Evolutionary conservation across 2,113 vertebrate species (phyloP).

Genomic region (Sinocyclocheilus anophthalmus): DNA sequence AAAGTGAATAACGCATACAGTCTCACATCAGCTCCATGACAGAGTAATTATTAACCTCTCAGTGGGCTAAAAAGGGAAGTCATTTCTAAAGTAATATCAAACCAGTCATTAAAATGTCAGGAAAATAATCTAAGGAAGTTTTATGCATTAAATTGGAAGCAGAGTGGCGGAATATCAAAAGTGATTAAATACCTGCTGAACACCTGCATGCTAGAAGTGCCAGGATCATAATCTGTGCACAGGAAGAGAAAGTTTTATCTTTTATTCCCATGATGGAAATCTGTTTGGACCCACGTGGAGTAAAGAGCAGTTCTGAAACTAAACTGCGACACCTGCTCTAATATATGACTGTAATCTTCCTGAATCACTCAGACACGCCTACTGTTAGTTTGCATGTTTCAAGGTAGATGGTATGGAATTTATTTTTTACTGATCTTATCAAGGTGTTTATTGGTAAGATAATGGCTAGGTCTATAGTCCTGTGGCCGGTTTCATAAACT

Average conservation of each 20-base stretch:
- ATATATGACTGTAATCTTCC: neutral
- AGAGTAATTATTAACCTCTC: neutral
- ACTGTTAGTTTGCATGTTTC: slow-evolving; percentile 15
- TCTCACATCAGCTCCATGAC: neutral
- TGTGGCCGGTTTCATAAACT: neutral
- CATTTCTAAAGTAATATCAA: neutral
- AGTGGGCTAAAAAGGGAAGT: neutral
- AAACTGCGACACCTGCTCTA: neutral
- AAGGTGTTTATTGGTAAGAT: neutral
- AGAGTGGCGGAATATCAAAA: neutral
- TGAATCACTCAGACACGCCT: slow-evolving; percentile 19
- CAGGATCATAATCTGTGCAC: slow-evolving; percentile 15
- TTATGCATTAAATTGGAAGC: neutral
- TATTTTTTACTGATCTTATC: neutral
- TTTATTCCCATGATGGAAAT: slow-evolving; percentile 37
- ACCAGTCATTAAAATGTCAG: neutral
- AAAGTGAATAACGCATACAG: neutral
- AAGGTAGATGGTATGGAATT: slow-evolving; percentile 14
- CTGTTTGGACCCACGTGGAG: neutral
- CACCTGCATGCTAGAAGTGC: neutral
- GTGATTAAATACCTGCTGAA: slow-evolving; percentile 37
- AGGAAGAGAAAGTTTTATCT: neutral
- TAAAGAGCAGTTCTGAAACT: slow-evolving; percentile 9
- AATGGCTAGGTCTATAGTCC: slow-evolving; percentile 28
- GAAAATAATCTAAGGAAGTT: no score